Evolutionary conservation across 2,113 vertebrate genomes (phyloP), one percentile per base, ranked within the genome.

Genomic region (Baryphthengus martii): DNA sequence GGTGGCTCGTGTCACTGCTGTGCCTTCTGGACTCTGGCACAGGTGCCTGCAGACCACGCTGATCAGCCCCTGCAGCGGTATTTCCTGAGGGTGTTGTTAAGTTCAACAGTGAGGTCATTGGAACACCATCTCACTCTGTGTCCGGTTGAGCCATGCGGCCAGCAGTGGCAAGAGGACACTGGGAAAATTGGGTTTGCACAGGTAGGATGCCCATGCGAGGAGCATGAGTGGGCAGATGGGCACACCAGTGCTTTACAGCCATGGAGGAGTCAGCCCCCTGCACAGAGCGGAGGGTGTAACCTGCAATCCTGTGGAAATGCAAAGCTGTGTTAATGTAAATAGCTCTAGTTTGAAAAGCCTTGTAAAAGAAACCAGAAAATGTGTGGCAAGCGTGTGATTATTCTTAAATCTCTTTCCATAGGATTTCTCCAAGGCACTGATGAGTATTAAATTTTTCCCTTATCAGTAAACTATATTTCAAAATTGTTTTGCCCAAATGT

Each of bases 141-240:
- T 37, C 40, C 0, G 0, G 16, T 10, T 1, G 3, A 71, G 65
- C 50, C 44, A n/a, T 3, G 1, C 0, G 0, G 26, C 26, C 17
- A 8, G 26, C 40, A 33, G 35, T 10, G 53, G 13, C 50, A 19
- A 0, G 2, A 47, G 33, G 39, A 37, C 3, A 2, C 47, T 39
- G 62, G 65, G 45, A 71, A 21, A 10, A 11, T 14, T 0, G 13
- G 42, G 11, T 15, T 71, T 71, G 82, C 79, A 59, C 26, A 83
- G 37, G 2, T 1, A 61, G 37, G 53, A 17, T 88, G 71, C 14
- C 52, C 13, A 1, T 6, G 4, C 0, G 3, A 66, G 39, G 52
- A 17, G 29, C 62, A 16, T 10, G 19, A 16, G 33, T 45, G 26
- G 44, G 44, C 55, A 67, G 29, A 42, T 33, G 72, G 31, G 37